Conservation (phyloP, 1,140 invertebrate species). For the Paraescarpia echinospica region DNA sequence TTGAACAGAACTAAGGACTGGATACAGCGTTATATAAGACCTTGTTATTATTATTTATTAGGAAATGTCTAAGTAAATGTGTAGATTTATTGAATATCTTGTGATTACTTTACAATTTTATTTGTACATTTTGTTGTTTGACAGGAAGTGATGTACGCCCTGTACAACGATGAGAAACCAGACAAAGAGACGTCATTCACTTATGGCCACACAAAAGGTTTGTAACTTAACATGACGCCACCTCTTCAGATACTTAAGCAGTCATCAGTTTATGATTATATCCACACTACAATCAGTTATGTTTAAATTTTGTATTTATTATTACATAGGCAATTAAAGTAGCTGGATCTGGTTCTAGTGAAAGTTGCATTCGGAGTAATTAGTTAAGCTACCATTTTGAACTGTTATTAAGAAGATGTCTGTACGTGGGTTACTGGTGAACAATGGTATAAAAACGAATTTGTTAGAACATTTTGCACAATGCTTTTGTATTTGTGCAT, state of each 20-base stretch:
- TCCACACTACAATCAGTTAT: no score
- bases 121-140: not conserved
- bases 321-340: no score
- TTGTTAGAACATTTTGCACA: not conserved
- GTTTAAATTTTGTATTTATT: no score
- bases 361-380: no score
- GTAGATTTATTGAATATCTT: not conserved
- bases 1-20: not conserved
- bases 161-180: slow-evolving; percentile 85
- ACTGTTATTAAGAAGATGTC: no score
- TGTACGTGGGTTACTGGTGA: not conserved
- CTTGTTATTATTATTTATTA: no score
- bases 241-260: no score
- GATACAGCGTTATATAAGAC: not conserved
- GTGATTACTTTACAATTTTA: not conserved
- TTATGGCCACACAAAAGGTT: slow-evolving; percentile 80
- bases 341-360: no score
- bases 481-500: slow-evolving; percentile 12
- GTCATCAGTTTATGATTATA: no score
- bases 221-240: no score
- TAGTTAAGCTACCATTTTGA: no score
- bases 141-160: slow-evolving; percentile 59
- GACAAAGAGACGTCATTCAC: slow-evolving; percentile 58
- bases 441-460: no score
- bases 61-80: not conserved